Conservation (phyloP, 2,888 invertebrate species). For the Cheilosia vernalis region DNA sequence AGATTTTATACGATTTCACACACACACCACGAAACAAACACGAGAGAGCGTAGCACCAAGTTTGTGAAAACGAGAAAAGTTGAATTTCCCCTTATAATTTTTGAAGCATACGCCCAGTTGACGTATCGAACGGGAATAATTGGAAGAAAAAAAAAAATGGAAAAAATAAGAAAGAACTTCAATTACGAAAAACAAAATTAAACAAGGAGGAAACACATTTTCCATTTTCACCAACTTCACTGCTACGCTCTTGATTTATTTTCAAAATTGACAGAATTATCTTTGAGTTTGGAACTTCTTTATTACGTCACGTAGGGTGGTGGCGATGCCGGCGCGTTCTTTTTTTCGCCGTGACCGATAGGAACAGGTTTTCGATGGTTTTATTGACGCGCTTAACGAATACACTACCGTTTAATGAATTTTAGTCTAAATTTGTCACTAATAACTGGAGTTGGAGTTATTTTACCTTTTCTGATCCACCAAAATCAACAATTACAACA, state of each 20-base stretch:
- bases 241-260: slow-evolving; percentile 22
- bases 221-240: background rate
- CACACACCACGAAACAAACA: slow-evolving; percentile 40
- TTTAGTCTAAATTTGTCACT: slow-evolving; percentile 14
- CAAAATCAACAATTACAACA: slow-evolving; percentile 57
- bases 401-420: background rate
- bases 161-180: background rate
- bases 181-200: background rate
- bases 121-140: slow-evolving; percentile 47
- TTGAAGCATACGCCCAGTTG: slow-evolving; percentile 72
- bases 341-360: slow-evolving; percentile 19
- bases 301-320: slow-evolving; percentile 67
- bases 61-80: slow-evolving; percentile 5
- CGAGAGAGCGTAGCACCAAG: slow-evolving; percentile 30
- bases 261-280: background rate
- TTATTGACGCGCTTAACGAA: slow-evolving; percentile 36
- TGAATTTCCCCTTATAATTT: slow-evolving; percentile 58
- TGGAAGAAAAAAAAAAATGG: background rate
- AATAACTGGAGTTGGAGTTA: background rate
- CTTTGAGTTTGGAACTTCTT: slow-evolving; percentile 34
- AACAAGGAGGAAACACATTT: background rate
- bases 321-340: slow-evolving; percentile 64
- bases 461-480: slow-evolving; percentile 49
- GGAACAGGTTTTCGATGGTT: slow-evolving; percentile 50
- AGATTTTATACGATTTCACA: slow-evolving; percentile 29